phyloP scores from a whole-genome alignment of 2,797 vertebrate species.

The Lates japonicus region DNA sequence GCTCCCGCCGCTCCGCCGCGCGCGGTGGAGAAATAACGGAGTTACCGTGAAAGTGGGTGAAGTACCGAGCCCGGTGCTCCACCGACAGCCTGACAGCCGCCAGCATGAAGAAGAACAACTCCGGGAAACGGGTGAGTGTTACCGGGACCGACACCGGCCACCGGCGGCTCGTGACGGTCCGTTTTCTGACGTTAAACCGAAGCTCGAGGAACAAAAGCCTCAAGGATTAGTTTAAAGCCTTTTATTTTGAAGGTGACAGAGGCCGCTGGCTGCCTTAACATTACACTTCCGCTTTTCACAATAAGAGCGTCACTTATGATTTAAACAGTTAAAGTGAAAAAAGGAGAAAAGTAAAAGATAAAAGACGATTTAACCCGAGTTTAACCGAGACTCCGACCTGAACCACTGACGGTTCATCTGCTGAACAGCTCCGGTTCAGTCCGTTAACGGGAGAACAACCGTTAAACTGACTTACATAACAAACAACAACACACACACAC shows the following conservation, averaged over 20 bases:
- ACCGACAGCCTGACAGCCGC: conserved; percentile 41
- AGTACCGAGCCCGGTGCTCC: conserved; percentile 16
- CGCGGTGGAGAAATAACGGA: conserved; percentile 35
- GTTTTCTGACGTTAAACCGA: conserved; percentile 6
- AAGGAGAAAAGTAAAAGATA: background rate
- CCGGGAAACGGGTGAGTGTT: conserved; percentile 89
- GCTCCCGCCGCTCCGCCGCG: background rate
- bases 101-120: conserved; percentile 91
- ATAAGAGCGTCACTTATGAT: conserved; percentile 33
- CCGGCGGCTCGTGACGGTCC: background rate
- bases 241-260: conserved; percentile 64
- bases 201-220: conserved; percentile 65
- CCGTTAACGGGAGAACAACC: background rate
- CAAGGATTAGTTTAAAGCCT: conserved; percentile 21
- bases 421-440: conserved; percentile 7
- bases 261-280: background rate
- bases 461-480: too few relatives aligned
- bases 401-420: background rate
- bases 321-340: background rate
- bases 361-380: background rate
- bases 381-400: background rate
- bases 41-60: conserved; percentile 42
- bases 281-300: conserved; percentile 58
- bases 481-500: too few relatives aligned
- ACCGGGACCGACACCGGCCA: background rate